phyloP scores from a whole-genome alignment of 2,113 vertebrate genomes.

The Gyps fulvus region DNA sequence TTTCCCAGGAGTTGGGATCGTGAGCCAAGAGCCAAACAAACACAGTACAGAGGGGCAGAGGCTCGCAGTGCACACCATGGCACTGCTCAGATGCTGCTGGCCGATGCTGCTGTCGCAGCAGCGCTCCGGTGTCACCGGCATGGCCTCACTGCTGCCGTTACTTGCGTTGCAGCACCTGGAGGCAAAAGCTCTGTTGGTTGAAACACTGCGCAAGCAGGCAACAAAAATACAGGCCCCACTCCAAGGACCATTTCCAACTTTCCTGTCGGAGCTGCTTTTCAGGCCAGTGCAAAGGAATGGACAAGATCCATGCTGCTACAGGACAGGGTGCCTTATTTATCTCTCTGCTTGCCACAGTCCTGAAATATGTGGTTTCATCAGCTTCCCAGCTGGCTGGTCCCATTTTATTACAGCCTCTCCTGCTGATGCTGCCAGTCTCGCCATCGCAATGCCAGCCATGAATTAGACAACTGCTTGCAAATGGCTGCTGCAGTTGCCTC shows the following conservation, averaged over 20 bases:
- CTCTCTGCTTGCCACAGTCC: neutral
- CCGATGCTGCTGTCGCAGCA: fast-evolving
- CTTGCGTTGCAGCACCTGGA: neutral
- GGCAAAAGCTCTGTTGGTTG: neutral
- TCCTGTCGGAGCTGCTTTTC: neutral
- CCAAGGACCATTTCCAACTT: neutral
- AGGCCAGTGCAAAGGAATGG: neutral
- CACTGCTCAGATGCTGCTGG: fast-evolving
- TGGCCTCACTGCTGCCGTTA: neutral
- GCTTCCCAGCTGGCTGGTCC: neutral
- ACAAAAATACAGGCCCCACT: neutral
- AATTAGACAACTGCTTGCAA: neutral
- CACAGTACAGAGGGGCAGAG: neutral
- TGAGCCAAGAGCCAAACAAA: neutral
- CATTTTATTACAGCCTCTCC: neutral
- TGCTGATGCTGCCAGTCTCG: neutral
- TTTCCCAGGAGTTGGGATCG: fast-evolving
- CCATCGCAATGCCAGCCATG: neutral
- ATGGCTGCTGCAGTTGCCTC: fast-evolving
- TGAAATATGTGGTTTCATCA: neutral
- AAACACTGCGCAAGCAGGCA: neutral
- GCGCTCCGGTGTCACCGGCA: neutral
- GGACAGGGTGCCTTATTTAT: neutral
- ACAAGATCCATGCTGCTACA: neutral
- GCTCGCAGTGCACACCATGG: fast-evolving